phyloP scores from a whole-genome alignment of 1,140 invertebrate genomes.

The Drosophila bifasciata region DNA sequence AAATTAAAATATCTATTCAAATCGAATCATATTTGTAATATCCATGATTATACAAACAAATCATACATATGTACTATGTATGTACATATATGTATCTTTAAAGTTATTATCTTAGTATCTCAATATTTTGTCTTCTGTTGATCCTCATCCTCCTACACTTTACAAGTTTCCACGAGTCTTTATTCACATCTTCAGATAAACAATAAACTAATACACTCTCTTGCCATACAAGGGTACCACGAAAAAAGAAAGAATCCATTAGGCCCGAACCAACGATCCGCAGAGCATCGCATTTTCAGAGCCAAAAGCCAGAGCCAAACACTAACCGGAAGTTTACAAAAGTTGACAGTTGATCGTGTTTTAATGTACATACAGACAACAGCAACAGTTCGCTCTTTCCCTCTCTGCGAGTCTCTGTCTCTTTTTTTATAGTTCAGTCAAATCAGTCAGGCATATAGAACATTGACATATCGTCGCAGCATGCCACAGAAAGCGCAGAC shows the following conservation, averaged over 20 bases:
- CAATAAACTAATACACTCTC: neutral
- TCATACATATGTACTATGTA: too few relatives aligned
- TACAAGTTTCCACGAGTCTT: too few relatives aligned
- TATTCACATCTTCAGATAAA: too few relatives aligned
- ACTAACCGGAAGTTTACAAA: conserved; percentile 76
- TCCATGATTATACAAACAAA: too few relatives aligned
- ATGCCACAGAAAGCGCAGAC: conserved; percentile 3
- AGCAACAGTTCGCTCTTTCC: conserved; percentile 17
- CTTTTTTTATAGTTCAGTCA: conserved; percentile 39
- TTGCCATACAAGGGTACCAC: conserved; percentile 26
- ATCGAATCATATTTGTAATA: too few relatives aligned
- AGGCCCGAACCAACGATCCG: conserved; percentile 63
- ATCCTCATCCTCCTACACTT: too few relatives aligned
- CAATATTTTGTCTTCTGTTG: too few relatives aligned
- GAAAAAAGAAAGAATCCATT: conserved; percentile 61
- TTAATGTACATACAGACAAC: conserved; percentile 25
- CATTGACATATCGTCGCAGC: conserved; percentile 73
- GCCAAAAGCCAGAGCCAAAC: conserved; percentile 2
- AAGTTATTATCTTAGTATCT: too few relatives aligned
- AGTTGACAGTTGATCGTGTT: conserved; percentile 69
- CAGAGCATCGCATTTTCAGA: conserved; percentile 6
- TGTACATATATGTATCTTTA: too few relatives aligned
- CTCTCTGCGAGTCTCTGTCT: conserved; percentile 1
- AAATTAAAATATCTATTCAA: too few relatives aligned
- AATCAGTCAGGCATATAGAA: conserved; percentile 73